Percentiles rank a stretch among this genome's conserved stretches.
Evolutionary conservation across 35 echinoderm and acorn worm species (phyloP).

Genomic region (Apostichopus californicus): DNA sequence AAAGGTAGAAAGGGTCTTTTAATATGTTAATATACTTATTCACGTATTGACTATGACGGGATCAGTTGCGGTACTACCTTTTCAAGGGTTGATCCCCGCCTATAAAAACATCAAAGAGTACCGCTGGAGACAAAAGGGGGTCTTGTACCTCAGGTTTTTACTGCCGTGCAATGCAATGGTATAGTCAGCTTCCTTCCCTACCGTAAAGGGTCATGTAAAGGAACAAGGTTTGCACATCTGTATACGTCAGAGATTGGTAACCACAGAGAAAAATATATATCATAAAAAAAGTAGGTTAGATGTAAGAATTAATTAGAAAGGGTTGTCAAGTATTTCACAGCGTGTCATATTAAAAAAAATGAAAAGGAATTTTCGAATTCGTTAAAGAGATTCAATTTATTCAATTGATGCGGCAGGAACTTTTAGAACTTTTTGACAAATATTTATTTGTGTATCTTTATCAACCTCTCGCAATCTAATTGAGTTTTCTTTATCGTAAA

Average conservation of each 20-base stretch:
- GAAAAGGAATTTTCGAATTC: neutral
- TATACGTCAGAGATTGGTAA: neutral
- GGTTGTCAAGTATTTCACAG: neutral
- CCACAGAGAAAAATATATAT: neutral
- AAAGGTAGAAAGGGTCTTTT: constrained; percentile 28
- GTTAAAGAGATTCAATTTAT: too few species aligned
- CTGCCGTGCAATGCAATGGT: neutral
- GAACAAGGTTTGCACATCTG: neutral
- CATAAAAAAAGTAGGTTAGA: neutral
- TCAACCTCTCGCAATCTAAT: too few species aligned
- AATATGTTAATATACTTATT: constrained; percentile 53
- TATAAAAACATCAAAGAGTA: constrained; percentile 52
- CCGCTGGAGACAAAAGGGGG: constrained; percentile 30
- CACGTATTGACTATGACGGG: neutral
- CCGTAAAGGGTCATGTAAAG: too few species aligned
- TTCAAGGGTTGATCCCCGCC: constrained; percentile 23
- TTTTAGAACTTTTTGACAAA: too few species aligned
- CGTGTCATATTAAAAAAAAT: neutral
- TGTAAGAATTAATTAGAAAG: constrained; percentile 1
- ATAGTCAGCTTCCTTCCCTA: too few species aligned
- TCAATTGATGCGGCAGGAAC: too few species aligned
- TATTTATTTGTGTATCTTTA: too few species aligned
- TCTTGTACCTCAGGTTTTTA: constrained; percentile 32
- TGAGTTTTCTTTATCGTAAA: too few species aligned
- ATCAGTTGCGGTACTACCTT: neutral